Base-by-base conservation (phyloP, 2,888 invertebrate species). In the Pollenia angustigena region DNA sequence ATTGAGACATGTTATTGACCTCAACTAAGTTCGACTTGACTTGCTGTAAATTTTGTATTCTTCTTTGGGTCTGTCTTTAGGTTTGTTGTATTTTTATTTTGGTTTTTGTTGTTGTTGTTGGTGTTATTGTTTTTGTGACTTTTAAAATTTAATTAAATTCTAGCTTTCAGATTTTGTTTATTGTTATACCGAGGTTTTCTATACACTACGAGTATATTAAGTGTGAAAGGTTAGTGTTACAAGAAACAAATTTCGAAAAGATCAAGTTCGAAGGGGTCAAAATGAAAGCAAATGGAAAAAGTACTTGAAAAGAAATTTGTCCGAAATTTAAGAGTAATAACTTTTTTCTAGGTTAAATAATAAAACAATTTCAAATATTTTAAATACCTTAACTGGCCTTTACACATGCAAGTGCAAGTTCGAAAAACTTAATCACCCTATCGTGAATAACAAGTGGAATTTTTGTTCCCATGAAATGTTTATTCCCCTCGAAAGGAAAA, bases 1-100 rank as follows among this genome's bases (percentile, higher is more conserved):
- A 42, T 50, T 14, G 40, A 72, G 56, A 46, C 72, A 60, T 82
- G 76, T 82, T 71, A 82, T 76, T 82, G 82, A 82, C 82, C 82
- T 82, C 62, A 82, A 8, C 60, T 76, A 69, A 82, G 82, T 75
- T 81, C 42, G 46, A 62, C 11, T 56, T 54, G 18, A 18, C 4
- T 16, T 54, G 50, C 4, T 58, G 58, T 40, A 32, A 50, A 50
- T 50, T 11, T 50, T n/a, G n/a, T 12, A 32, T 58, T 54, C n/a
- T n/a, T n/a, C n/a, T 11, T 6, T 32, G 6, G 6, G 32, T 6
- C 32, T 23, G 44, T 56, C 42, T 58, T 10, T 14, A 14, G 2
- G 14, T 42, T 52, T 42, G 50, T 58, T 40, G 42, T 56, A 11
- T 68, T 44, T 60, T 58, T 62, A 9, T 60, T 81, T 9, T 56